phyloP scores from a whole-genome alignment of 2,113 vertebrate genomes.

The Microtus ochrogaster region DNA sequence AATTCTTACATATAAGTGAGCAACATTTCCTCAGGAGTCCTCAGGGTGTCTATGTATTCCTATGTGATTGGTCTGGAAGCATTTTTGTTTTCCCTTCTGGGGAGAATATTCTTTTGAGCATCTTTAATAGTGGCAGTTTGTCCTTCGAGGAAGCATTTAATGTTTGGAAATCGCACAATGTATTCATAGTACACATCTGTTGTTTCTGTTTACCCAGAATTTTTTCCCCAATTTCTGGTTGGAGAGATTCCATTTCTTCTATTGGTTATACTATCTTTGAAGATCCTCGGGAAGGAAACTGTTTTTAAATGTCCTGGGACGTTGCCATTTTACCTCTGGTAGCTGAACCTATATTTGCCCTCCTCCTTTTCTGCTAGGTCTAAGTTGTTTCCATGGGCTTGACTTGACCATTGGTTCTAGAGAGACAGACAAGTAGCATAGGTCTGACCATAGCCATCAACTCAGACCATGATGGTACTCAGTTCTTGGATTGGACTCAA shows the following conservation, averaged over 20 bases:
- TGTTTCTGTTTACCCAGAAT: slow-evolving; percentile 52
- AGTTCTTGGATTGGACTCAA: neutral
- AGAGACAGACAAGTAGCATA: neutral
- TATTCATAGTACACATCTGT: slow-evolving; percentile 62
- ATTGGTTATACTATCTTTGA: slow-evolving; percentile 20
- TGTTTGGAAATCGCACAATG: slow-evolving; percentile 49
- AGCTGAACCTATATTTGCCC: neutral
- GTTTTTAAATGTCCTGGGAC: slow-evolving; percentile 31
- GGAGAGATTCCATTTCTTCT: slow-evolving; percentile 42
- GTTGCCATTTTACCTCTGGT: neutral
- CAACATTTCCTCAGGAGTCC: neutral
- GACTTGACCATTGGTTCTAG: neutral
- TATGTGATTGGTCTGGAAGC: slow-evolving; percentile 59
- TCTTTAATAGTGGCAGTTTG: slow-evolving; percentile 60
- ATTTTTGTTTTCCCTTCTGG: slow-evolving; percentile 51
- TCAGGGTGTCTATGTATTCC: slow-evolving; percentile 34
- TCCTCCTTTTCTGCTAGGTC: neutral
- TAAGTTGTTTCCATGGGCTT: neutral
- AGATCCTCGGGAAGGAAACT: slow-evolving; percentile 45
- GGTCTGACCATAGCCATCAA: neutral
- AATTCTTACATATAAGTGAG: slow-evolving; percentile 14
- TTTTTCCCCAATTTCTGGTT: slow-evolving; percentile 16
- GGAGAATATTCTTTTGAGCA: slow-evolving; percentile 59
- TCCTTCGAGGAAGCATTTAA: slow-evolving; percentile 58
- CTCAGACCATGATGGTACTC: too few species aligned